phyloP scores from a whole-genome alignment of 2,888 invertebrate species.

The Dione juno region DNA sequence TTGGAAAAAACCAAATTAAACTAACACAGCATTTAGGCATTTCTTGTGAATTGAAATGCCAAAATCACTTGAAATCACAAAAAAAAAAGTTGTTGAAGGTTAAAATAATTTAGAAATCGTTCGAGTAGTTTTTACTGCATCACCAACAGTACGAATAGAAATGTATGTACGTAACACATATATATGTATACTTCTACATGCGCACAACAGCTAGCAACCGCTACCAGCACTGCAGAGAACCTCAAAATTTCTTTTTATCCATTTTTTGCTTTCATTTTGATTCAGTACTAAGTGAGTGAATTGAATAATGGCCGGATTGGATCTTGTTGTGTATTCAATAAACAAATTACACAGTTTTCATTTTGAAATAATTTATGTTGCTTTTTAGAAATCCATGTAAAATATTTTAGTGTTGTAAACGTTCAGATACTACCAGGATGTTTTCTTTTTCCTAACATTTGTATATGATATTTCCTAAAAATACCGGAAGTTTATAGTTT shows the following conservation, averaged over 20 bases:
- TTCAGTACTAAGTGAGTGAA: background rate
- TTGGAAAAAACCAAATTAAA: background rate
- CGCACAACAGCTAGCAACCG: background rate
- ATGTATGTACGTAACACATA: background rate
- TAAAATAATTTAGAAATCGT: constrained; percentile 2
- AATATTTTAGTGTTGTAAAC: too few relatives aligned
- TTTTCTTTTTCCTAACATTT: too few relatives aligned
- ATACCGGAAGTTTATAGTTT: too few relatives aligned
- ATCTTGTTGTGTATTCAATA: background rate
- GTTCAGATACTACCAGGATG: too few relatives aligned
- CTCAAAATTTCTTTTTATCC: background rate
- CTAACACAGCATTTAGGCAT: background rate
- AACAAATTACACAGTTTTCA: background rate
- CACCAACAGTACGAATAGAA: background rate
- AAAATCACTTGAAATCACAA: background rate
- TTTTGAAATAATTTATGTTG: background rate
- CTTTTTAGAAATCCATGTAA: too few relatives aligned
- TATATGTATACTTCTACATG: background rate
- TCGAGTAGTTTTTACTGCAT: background rate
- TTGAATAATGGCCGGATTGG: background rate
- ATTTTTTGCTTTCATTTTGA: background rate
- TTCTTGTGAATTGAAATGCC: background rate
- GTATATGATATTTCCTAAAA: too few relatives aligned
- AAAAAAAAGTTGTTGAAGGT: background rate
- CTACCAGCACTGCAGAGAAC: constrained; percentile 15